Percentiles rank a stretch among this genome's conserved stretches.
Evolutionary conservation across 2,888 invertebrate species (phyloP).

Genomic region (Dusona sp.): DNA sequence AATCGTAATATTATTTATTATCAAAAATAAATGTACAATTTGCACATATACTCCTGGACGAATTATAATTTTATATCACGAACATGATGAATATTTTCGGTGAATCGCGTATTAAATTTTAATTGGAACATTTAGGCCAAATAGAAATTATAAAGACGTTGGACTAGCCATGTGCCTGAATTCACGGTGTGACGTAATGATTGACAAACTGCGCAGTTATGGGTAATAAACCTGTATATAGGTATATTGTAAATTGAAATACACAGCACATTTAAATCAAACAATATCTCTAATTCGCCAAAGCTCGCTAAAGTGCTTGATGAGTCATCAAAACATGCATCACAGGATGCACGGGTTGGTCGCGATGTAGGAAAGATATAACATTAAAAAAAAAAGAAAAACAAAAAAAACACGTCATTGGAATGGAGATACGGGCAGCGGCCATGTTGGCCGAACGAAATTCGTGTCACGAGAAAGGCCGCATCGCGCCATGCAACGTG

Average conservation of each 20-base stretch:
- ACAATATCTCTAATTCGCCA: background rate
- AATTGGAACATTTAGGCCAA: background rate
- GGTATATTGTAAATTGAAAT: background rate
- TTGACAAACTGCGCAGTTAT: conserved; percentile 71
- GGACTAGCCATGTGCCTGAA: background rate
- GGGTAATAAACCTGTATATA: background rate
- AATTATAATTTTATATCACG: background rate
- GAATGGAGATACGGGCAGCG: conserved; percentile 32
- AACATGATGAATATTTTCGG: background rate
- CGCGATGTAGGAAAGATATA: conserved; percentile 1
- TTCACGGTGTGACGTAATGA: conserved; percentile 70
- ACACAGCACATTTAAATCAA: background rate
- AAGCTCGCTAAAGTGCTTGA: background rate
- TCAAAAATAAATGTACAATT: background rate
- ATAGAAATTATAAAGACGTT: conserved; percentile 24
- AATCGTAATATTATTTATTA: background rate
- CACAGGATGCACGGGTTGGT: conserved; percentile 17
- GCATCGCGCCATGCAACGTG: conserved; percentile 43
- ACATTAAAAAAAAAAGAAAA: background rate
- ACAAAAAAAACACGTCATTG: conserved; percentile 36
- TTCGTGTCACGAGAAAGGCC: conserved; percentile 43
- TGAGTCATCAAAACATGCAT: background rate
- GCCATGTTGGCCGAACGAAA: conserved; percentile 58
- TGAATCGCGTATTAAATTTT: background rate
- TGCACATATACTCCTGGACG: background rate